Conservation (phyloP, 2,113 vertebrate species). For the Prunella himalayana region DNA sequence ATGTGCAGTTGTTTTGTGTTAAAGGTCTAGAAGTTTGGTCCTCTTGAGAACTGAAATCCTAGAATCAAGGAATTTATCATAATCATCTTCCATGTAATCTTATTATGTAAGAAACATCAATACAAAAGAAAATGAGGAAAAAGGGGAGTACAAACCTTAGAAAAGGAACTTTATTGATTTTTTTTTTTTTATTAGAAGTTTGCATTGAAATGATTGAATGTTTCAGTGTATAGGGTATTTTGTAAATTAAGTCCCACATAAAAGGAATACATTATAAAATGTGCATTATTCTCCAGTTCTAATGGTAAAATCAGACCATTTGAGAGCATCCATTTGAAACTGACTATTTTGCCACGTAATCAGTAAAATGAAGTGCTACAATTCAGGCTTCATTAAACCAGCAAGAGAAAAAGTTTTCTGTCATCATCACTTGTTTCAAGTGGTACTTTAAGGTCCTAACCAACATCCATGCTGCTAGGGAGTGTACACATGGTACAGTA, state of each 20-base stretch:
- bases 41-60: background rate
- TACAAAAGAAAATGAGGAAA: background rate
- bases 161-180: background rate
- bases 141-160: background rate
- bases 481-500: background rate
- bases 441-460: background rate
- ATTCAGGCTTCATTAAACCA: background rate
- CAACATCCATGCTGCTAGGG: background rate
- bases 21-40: background rate
- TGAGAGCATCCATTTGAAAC: constrained; percentile 3
- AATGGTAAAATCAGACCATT: background rate
- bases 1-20: background rate
- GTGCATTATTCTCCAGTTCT: background rate
- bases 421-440: background rate
- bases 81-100: background rate
- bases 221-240: background rate
- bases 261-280: background rate
- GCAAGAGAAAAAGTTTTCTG: background rate
- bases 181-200: background rate
- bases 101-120: background rate
- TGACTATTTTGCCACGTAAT: background rate
- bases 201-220: background rate
- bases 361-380: background rate
- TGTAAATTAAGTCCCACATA: background rate
- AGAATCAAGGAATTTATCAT: background rate